Evolutionary conservation across 2,797 vertebrate genomes (phyloP).

Genomic region (Sylvia borin): DNA sequence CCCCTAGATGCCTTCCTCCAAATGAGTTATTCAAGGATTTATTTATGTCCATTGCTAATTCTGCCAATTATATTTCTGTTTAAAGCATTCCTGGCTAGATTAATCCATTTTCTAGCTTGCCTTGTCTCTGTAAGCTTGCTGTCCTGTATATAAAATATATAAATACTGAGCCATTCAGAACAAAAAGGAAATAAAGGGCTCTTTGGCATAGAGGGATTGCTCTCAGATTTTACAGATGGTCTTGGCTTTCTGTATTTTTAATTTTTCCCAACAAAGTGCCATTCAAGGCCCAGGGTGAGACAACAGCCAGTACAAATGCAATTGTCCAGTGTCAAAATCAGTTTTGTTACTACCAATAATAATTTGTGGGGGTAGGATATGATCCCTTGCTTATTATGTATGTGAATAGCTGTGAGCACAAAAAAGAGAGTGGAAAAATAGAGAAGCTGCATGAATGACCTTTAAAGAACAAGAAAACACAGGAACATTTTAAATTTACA

Average conservation of each 20-base stretch:
- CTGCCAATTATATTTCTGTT: not conserved
- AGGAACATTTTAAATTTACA: slow-evolving; percentile 52
- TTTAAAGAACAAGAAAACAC: not conserved
- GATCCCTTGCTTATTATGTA: not conserved
- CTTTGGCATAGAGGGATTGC: not conserved
- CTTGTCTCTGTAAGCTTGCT: not conserved
- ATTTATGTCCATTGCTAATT: not conserved
- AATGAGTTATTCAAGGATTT: not conserved
- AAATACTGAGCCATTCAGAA: not conserved
- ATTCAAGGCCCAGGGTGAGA: not conserved
- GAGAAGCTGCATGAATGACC: not conserved
- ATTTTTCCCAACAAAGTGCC: not conserved
- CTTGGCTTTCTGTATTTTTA: not conserved
- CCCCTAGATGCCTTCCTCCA: not conserved
- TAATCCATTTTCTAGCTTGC: not conserved
- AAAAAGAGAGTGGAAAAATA: not conserved
- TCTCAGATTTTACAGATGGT: not conserved
- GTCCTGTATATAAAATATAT: not conserved
- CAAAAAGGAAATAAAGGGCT: not conserved
- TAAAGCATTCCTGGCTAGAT: not conserved
- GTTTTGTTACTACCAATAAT: not conserved
- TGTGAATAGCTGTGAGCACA: not conserved
- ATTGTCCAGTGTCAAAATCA: not conserved
- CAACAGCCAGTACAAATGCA: not conserved
- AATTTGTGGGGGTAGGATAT: not conserved